phyloP scores from a whole-genome alignment of 2,888 invertebrate species.

The Kryphioiulus occultus region DNA sequence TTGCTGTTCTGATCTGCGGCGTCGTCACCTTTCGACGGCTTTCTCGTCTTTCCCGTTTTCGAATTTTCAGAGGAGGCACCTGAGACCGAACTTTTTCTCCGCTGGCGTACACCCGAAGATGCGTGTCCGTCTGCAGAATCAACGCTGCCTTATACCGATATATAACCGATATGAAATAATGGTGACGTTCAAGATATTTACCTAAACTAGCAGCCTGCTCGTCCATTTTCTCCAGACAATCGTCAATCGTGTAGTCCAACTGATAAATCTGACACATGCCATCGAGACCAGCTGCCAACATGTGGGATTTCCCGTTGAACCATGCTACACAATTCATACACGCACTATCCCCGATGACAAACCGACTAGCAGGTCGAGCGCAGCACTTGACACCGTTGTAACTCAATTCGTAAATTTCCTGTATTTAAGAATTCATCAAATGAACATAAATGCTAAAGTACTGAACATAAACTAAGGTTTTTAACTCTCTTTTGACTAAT shows the following conservation, averaged over 20 bases:
- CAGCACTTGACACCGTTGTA: constrained; percentile 83
- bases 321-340: constrained; percentile 89
- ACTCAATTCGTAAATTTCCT: constrained; percentile 93
- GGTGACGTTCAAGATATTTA: background rate
- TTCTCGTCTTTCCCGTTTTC: background rate
- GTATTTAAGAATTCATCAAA: constrained; percentile 59
- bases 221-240: background rate
- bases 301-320: constrained; percentile 74
- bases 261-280: constrained; percentile 85
- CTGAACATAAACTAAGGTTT: too few species aligned
- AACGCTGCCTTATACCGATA: background rate
- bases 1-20: constrained; percentile 50
- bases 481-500: too few species aligned
- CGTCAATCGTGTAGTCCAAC: constrained; percentile 59
- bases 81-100: constrained; percentile 7
- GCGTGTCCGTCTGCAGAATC: background rate
- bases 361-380: constrained; percentile 86
- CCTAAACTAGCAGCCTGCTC: background rate
- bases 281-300: constrained; percentile 89
- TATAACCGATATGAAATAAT: background rate
- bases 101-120: constrained; percentile 38
- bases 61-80: background rate
- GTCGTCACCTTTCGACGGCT: background rate
- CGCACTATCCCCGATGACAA: constrained; percentile 87
- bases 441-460: too few species aligned